A percentile compares a stretch with the other conserved stretches of the same genome.
Conservation (phyloP, 2,797 vertebrate genomes). For the Alauda arvensis region DNA sequence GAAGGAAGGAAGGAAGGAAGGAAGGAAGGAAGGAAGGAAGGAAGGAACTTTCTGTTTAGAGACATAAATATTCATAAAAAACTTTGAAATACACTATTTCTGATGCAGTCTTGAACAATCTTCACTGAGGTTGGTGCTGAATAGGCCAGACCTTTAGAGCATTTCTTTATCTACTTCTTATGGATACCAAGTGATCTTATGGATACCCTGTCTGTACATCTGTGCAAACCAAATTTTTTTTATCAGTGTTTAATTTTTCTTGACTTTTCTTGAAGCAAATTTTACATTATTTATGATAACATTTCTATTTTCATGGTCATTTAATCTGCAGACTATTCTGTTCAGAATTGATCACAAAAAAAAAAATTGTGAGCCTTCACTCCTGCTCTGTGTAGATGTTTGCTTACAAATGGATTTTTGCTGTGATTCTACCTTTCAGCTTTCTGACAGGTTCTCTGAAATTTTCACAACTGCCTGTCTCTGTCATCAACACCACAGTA, state of each 20-base stretch:
- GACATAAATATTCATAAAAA: background rate
- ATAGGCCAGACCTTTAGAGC: background rate
- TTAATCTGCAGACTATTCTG: background rate
- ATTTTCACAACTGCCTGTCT: background rate
- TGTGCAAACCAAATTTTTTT: background rate
- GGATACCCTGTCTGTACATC: background rate
- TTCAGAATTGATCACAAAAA: background rate
- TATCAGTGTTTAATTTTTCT: background rate
- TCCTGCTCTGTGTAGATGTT: background rate
- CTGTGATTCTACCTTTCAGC: background rate
- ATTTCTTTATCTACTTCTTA: background rate
- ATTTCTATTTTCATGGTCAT: background rate
- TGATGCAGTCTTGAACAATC: background rate
- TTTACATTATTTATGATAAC: background rate
- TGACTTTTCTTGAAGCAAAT: background rate
- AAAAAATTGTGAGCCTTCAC: background rate
- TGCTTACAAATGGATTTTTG: background rate
- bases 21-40: background rate
- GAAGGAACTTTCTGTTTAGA: background rate
- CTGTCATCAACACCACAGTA: background rate
- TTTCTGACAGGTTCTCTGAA: background rate
- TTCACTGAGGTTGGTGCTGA: background rate
- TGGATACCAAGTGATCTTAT: background rate
- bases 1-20: background rate
- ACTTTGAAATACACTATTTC: background rate